These are phyloP conservation scores for Amorpha juglandis DNA, from an alignment of 2,888 invertebrate species.

Conservation along the genomic window DNA sequence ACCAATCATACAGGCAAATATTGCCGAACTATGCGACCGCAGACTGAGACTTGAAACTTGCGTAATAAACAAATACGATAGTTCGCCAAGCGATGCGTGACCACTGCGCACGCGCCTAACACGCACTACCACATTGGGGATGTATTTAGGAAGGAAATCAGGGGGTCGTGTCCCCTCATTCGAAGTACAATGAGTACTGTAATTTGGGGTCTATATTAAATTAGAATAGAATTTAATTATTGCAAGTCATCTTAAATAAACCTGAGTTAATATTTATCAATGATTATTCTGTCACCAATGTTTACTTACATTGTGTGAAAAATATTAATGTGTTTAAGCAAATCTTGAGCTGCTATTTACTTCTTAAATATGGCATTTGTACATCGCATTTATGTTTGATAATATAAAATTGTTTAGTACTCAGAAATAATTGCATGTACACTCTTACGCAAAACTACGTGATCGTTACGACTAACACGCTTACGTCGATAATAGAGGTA, in stretches of 20 bases:
- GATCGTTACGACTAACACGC: background rate
- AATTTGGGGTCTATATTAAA: too few species aligned
- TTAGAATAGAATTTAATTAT: too few species aligned
- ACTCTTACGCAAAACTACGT: slow-evolving; percentile 4
- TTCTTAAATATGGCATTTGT: background rate
- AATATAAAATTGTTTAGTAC: background rate
- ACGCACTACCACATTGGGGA: slow-evolving; percentile 36
- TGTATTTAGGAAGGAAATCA: background rate
- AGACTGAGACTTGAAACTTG: slow-evolving; percentile 4
- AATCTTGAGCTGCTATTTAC: too few species aligned
- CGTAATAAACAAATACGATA: slow-evolving; percentile 32
- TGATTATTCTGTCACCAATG: too few species aligned
- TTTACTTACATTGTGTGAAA: too few species aligned
- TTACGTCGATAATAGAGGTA: background rate
- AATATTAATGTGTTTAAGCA: too few species aligned
- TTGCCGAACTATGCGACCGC: slow-evolving; percentile 4
- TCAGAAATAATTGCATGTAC: slow-evolving; percentile 1
- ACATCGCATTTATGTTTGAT: background rate
- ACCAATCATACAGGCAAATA: slow-evolving; percentile 5
- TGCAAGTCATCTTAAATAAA: too few species aligned
- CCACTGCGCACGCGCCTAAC: slow-evolving; percentile 56
- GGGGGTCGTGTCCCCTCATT: background rate
- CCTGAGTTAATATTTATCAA: too few species aligned
- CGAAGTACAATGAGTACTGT: background rate
- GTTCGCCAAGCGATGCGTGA: slow-evolving; percentile 44